Base-by-base conservation (phyloP, 2,797 vertebrate genomes). In the Halcyon badia region DNA sequence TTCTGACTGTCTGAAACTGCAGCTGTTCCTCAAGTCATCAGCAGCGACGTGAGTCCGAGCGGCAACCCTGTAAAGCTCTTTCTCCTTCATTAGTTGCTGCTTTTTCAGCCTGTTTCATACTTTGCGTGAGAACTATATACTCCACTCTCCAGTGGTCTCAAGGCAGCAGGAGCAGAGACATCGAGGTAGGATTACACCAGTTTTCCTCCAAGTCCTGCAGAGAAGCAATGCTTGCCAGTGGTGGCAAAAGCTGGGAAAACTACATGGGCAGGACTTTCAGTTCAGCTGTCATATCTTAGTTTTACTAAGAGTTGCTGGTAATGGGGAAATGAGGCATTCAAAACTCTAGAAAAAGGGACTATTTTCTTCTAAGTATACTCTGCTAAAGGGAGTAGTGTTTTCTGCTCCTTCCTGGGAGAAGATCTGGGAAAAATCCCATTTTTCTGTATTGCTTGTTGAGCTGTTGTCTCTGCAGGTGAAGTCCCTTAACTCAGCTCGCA, bases 151-250 rank as follows among this genome's bases (percentile, higher is more conserved):
- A 39, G 24, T 44, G 56, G 16, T 73, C 42, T 71, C n/a, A 6
- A 31, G 46, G 48, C 62, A 87, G 48, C 25, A 57, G 54, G 21
- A 88, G 10, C 42, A 72, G 54, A 83, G 57, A 46, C 61, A 39
- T 0, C 1, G 3, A 75, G 37, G 51, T n/a, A 83, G 60, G 56
- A 52, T 33, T 68, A 54, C n/a, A 42, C 18, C 5, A 6, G 15
- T 60, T 93, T 92, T 83, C 20, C 30, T 83, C 28, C 20, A 30
- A 10, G 18, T 33, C 31, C 52, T 51, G 25, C 18, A 66, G 89
- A 54, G 82, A 58, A 91, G 57, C n/a, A 69, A 5, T 0, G 3
- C 39, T 35, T 0, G 1, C 25, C 0, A 0, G 10, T 68, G 37
- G 26, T 3, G 35, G 19, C 35, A 84, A 82, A 33, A 72, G 52